Evolutionary conservation across 1,140 invertebrate genomes (phyloP).

Genomic region (Drosophila teissieri): DNA sequence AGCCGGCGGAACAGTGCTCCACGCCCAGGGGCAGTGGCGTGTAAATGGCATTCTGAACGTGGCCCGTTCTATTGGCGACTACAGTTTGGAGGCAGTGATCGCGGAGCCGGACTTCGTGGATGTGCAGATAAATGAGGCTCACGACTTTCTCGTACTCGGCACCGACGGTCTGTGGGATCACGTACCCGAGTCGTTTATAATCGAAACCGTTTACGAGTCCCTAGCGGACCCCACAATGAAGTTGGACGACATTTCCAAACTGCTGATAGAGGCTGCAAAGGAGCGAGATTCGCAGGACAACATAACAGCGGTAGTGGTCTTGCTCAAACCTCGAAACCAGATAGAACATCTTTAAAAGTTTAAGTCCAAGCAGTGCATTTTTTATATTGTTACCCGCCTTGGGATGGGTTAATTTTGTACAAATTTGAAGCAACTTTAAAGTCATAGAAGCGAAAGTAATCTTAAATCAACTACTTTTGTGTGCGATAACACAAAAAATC

Average conservation of each 20-base stretch:
- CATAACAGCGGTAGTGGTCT: slow-evolving; percentile 73
- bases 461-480: slow-evolving; percentile 3
- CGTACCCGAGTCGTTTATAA: slow-evolving; percentile 86
- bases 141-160: slow-evolving; percentile 96
- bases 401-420: slow-evolving; percentile 19
- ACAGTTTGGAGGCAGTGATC: slow-evolving; percentile 88
- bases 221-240: slow-evolving; percentile 52
- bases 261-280: slow-evolving; percentile 75
- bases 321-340: slow-evolving; percentile 67
- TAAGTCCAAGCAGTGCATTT: slow-evolving; percentile 23
- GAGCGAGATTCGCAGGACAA: slow-evolving; percentile 77
- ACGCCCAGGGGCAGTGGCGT: slow-evolving; percentile 78
- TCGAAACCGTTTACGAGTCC: slow-evolving; percentile 86
- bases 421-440: not conserved
- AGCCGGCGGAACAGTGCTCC: slow-evolving; percentile 69
- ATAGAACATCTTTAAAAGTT: slow-evolving; percentile 38
- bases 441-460: slow-evolving; percentile 11
- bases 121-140: slow-evolving; percentile 89
- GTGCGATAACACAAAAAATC: slow-evolving; percentile 1
- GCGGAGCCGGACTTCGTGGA: slow-evolving; percentile 92
- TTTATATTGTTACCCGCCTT: slow-evolving; percentile 44
- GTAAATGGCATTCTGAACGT: slow-evolving; percentile 83
- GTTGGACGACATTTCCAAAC: slow-evolving; percentile 77
- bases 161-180: slow-evolving; percentile 98
- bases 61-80: slow-evolving; percentile 80